Base-by-base conservation (phyloP, 2,797 vertebrate genomes). In the Zalophus californianus region DNA sequence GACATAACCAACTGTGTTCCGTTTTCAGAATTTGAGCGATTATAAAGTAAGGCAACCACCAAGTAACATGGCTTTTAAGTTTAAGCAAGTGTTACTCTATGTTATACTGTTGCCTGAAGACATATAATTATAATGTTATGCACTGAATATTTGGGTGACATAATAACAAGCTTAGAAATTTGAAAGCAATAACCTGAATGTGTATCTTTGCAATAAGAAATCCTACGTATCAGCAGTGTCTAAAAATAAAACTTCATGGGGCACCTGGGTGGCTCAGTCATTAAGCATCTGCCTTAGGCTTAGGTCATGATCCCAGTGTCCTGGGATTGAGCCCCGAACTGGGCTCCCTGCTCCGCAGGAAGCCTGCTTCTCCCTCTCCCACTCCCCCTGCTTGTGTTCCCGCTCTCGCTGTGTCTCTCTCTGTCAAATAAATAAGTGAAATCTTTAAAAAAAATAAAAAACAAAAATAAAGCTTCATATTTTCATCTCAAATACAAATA, bases 401-500 rank as follows among this genome's bases (percentile, higher is more conserved):
- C 44, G 8, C 44, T 44, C 44, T 44, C 44, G 44, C 9, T 44
- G 44, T 44, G 44, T 44, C 44, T 44, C 44, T 44, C 44, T 44
- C 44, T 44, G 44, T 44, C 44, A 44, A 44, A 44, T 44, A 44
- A 44, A 44, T 44, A 44, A 44, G 9, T 44, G 44, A 44, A 44
- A 44, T 44, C 44, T 44, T 44, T 44, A 44, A 44, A 44, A 44
- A 44, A 44, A 44, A 10, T 44, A 90, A 96, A 23, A 87, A 95
- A 93, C 88, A 80, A 90, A 90, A 96, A 23, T 58, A 87, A 95
- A 93, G 14, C 4, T 68, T 89, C 89, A 70, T 84, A 87, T n/a
- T 95, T 91, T 75, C 52, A 89, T 86, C 84, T 91, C 41, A 75
- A 91, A 87, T 86, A 80, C n/a, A 91, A 96, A 3, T 16, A 38